Conservation (phyloP, 2,797 vertebrate species). For the Hydrophis major region DNA sequence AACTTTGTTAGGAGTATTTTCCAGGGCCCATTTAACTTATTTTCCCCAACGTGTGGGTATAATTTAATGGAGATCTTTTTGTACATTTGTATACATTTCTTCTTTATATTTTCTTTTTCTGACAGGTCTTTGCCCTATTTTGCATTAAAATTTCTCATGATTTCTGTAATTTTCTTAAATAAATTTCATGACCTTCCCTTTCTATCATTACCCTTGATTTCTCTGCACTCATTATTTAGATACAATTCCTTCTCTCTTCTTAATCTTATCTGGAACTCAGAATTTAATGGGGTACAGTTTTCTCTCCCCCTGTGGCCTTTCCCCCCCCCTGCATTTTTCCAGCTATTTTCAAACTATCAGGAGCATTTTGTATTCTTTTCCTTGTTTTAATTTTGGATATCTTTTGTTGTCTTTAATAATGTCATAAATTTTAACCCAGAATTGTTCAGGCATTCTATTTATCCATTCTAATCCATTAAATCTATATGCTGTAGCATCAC, state of each 20-base stretch:
- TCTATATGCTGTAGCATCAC: background rate
- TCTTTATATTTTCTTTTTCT: background rate
- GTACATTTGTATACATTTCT: background rate
- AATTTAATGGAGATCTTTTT: background rate
- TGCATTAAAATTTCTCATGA: background rate
- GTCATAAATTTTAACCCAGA: background rate
- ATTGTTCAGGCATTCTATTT: background rate
- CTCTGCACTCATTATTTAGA: background rate
- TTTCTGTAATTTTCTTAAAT: background rate
- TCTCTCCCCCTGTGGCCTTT: background rate
- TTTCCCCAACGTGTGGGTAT: background rate
- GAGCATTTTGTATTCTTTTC: background rate
- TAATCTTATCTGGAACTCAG: background rate
- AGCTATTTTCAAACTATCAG: background rate
- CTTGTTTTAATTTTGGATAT: background rate
- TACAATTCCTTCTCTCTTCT: background rate
- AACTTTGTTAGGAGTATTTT: background rate
- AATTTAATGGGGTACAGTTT: background rate
- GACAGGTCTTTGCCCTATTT: background rate
- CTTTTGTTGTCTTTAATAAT: background rate
- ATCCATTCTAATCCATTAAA: background rate
- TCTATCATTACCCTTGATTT: background rate
- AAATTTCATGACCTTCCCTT: background rate
- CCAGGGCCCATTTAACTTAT: background rate
- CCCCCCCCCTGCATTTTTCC: background rate